These are phyloP conservation scores for Cyrtonyx montezumae DNA, from an alignment of 2,113 vertebrate species.

Conservation along the genomic window DNA sequence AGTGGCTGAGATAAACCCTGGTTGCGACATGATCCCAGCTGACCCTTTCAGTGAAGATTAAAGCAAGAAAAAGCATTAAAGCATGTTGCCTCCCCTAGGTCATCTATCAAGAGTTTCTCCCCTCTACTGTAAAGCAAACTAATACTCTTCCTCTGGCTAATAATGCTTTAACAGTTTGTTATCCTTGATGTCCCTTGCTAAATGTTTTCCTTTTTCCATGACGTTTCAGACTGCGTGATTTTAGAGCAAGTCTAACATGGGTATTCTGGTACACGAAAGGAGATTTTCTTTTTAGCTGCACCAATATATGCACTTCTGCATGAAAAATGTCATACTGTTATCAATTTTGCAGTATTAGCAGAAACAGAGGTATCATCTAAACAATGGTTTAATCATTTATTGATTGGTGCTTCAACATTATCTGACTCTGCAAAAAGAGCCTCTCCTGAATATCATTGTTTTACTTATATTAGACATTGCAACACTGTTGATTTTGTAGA, in stretches of 20 bases:
- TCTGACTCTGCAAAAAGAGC: constrained; percentile 35
- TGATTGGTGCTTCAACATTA: constrained; percentile 25
- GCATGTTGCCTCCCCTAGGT: constrained; percentile 35
- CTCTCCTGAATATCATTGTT: background rate
- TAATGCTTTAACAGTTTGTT: background rate
- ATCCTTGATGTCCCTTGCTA: background rate
- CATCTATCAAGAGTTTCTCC: constrained; percentile 33
- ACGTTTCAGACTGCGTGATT: background rate
- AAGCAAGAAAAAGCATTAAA: constrained; percentile 53
- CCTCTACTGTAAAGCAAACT: background rate
- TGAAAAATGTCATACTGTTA: constrained; percentile 28
- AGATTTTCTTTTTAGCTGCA: background rate
- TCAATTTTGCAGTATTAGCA: constrained; percentile 54
- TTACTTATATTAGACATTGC: background rate
- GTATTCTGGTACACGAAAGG: background rate
- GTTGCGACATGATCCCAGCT: constrained; percentile 46
- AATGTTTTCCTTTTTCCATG: background rate
- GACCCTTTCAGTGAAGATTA: constrained; percentile 54
- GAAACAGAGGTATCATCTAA: constrained; percentile 33
- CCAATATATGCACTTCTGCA: background rate
- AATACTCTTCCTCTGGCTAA: constrained; percentile 6
- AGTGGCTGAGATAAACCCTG: constrained; percentile 17
- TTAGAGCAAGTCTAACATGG: background rate
- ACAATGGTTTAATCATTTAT: constrained; percentile 48
- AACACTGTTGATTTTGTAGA: background rate